Conservation (phyloP, 2,888 invertebrate genomes). For the Pilophorus perplexus region DNA sequence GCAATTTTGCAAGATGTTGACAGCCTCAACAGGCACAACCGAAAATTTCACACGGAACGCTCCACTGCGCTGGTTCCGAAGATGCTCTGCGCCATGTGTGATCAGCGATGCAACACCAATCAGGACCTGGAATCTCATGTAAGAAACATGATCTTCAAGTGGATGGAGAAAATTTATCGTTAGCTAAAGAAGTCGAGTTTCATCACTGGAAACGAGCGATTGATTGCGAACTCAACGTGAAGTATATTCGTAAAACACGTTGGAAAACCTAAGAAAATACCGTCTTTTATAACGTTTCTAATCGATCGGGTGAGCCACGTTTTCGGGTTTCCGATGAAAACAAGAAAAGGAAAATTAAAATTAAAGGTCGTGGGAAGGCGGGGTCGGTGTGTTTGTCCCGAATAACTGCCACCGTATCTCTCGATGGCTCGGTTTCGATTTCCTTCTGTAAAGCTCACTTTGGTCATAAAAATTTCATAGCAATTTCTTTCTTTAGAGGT, state of each 20-base stretch:
- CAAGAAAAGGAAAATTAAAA: background rate
- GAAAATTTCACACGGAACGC: background rate
- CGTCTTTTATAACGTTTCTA: background rate
- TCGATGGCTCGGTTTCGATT: background rate
- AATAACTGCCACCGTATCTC: conserved; percentile 1
- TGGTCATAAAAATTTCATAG: background rate
- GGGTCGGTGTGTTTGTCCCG: background rate
- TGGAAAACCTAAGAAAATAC: background rate
- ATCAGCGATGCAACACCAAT: background rate
- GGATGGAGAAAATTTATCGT: background rate
- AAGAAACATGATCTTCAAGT: background rate
- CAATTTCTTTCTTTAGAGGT: too few species aligned
- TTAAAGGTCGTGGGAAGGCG: background rate
- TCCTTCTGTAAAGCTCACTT: background rate
- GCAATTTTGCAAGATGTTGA: background rate
- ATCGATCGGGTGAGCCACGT: background rate
- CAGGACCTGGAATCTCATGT: background rate
- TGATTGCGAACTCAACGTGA: background rate
- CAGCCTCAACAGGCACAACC: background rate
- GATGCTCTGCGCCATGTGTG: background rate
- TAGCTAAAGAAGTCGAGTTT: background rate
- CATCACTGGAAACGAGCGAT: background rate
- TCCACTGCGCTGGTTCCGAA: background rate
- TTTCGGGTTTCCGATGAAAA: background rate
- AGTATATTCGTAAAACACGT: background rate